These are phyloP conservation scores for Spinus olivaceus DNA, from an alignment of 2,797 vertebrate species.

Conservation along the genomic window DNA sequence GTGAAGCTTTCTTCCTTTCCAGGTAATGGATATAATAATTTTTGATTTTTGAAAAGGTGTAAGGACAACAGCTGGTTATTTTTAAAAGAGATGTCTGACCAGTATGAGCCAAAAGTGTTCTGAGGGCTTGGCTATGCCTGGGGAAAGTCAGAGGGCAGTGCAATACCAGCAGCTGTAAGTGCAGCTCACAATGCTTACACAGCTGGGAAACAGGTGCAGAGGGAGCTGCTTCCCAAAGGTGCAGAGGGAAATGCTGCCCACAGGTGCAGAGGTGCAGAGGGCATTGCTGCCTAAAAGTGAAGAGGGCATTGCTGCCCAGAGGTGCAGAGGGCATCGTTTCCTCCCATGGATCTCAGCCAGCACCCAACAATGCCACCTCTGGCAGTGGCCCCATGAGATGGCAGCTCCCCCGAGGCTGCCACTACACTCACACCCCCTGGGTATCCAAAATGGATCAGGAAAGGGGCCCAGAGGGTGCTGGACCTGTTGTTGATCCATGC, in stretches of 20 bases:
- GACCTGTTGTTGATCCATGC: rapidly evolving
- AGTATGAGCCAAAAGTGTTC: neutral
- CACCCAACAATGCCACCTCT: neutral
- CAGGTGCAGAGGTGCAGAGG: neutral
- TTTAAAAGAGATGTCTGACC: neutral
- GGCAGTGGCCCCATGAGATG: neutral
- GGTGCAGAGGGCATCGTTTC: neutral
- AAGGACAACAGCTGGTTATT: neutral
- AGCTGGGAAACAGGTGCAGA: neutral
- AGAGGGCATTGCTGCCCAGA: neutral
- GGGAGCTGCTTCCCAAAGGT: neutral
- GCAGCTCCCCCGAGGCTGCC: neutral
- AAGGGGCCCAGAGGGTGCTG: neutral
- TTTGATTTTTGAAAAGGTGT: neutral
- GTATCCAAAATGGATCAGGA: neutral
- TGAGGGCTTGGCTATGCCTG: neutral
- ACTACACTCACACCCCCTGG: neutral
- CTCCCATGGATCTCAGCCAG: neutral
- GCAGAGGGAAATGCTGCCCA: neutral
- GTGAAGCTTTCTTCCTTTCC: neutral
- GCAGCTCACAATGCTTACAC: neutral
- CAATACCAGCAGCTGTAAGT: neutral
- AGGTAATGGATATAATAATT: neutral
- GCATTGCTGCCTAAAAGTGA: neutral
- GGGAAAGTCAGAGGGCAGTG: neutral